phyloP scores from a whole-genome alignment of 2,888 invertebrate genomes.

The Rhagium mordax region DNA sequence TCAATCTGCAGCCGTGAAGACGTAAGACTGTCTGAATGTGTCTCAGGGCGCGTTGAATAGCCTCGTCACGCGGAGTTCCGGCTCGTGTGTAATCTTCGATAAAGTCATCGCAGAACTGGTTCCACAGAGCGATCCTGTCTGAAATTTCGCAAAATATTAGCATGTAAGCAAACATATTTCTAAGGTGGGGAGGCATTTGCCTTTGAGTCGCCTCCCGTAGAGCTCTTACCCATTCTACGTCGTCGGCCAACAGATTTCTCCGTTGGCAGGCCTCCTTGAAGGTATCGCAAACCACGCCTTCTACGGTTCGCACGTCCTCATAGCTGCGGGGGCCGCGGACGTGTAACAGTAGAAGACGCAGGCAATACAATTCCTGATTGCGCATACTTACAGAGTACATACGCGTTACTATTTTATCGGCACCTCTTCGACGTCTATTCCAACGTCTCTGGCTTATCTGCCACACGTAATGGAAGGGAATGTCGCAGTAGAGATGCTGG shows the following conservation, averaged over 20 bases:
- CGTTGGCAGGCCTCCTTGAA: not conserved
- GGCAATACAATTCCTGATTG: too few relatives aligned
- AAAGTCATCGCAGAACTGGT: too few relatives aligned
- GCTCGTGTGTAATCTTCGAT: not conserved
- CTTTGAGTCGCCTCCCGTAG: not conserved
- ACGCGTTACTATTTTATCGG: too few relatives aligned
- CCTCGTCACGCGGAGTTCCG: not conserved
- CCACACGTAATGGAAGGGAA: constrained; percentile 8
- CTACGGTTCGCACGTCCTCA: constrained; percentile 2
- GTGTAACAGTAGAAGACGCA: too few relatives aligned
- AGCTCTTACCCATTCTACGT: constrained; percentile 1
- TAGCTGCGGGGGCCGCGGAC: not conserved
- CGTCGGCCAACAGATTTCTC: not conserved
- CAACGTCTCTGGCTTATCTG: not conserved
- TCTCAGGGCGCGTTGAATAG: not conserved
- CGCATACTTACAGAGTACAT: too few relatives aligned
- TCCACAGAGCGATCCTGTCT: too few relatives aligned
- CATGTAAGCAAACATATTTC: too few relatives aligned
- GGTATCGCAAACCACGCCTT: too few relatives aligned
- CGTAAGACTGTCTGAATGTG: not conserved
- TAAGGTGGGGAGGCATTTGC: not conserved
- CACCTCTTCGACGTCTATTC: not conserved
- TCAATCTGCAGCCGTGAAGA: not conserved
- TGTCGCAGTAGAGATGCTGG: not conserved
- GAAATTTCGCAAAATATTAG: too few relatives aligned